Base-by-base conservation (phyloP, 2,113 vertebrate species). In the Myocastor coypus region DNA sequence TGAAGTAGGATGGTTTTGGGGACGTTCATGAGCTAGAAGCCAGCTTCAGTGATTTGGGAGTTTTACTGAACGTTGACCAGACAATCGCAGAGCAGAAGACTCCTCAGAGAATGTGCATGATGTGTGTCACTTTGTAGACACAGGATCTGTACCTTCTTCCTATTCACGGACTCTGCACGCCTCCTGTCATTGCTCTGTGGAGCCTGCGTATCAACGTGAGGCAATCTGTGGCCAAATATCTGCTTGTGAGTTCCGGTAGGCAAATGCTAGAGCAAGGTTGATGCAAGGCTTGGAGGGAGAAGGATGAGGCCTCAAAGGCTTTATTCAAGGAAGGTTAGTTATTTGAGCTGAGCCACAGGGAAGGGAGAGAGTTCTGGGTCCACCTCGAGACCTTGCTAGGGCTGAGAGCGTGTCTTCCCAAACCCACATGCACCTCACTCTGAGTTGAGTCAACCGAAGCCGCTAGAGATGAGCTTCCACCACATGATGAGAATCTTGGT, bases 211-310 rank as follows among this genome's bases (percentile, higher is more conserved):
- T 9, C 1, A 34, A 24, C 32, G 1, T 5, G 0, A 5, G 0
- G 2, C 4, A 17, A n/a, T 3, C 20, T 9, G 4, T 1, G 4
- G 1, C 3, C 5, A 17, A 6, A 26, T 0, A 3, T 30, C 5
- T 9, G 1, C 0, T 46, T 77, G 42, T 46, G 30, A 46, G 26
- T 13, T 10, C 14, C 1, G 19, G 52, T 34, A 22, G 81, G 11
- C 0, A 7, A 50, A 9, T 9, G 37, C 26, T 34, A 30, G 30
- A 37, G 24, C 24, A 1, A n/a, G 87, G 71, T 20, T 37, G 86
- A 11, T 0, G 0, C 30, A 64, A 61, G 26, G 28, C 24, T 3
- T 24, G 24, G 68, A 24, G 8, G 68, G 13, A 9, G 7, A 55
- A 71, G 78, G 34, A 52, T 0, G 8, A 34, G 42, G 1, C 22